phyloP scores from a whole-genome alignment of 2,797 vertebrate species.

The Agapornis canus region DNA sequence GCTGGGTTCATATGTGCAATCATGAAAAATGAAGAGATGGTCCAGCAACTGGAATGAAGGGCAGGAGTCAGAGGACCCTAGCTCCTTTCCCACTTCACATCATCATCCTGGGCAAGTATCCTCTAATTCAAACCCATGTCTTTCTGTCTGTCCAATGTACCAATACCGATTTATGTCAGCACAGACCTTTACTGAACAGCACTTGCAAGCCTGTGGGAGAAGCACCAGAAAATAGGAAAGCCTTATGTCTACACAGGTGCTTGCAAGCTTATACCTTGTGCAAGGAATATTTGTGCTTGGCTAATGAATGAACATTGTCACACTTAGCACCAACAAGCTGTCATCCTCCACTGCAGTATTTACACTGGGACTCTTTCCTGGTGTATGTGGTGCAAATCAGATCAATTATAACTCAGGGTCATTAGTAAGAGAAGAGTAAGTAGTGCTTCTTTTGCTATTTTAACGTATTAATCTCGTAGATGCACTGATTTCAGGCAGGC shows the following conservation, averaged over 20 bases:
- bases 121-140: background rate
- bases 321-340: background rate
- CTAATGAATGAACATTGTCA: background rate
- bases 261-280: background rate
- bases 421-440: background rate
- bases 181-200: background rate
- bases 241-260: background rate
- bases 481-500: background rate
- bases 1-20: background rate
- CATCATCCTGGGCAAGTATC: background rate
- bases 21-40: background rate
- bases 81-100: background rate
- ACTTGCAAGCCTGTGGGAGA: background rate
- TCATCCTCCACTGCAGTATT: background rate
- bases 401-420: background rate
- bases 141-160: background rate
- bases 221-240: background rate
- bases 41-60: background rate
- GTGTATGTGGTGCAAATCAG: accelerated
- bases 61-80: background rate
- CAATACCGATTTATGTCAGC: background rate
- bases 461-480: background rate
- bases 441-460: background rate
- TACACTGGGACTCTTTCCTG: background rate
- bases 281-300: background rate